Percentiles rank a stretch among this genome's conserved stretches.
Evolutionary conservation across 2,113 vertebrate species (phyloP).

Genomic region (Pyrgilauda ruficollis): DNA sequence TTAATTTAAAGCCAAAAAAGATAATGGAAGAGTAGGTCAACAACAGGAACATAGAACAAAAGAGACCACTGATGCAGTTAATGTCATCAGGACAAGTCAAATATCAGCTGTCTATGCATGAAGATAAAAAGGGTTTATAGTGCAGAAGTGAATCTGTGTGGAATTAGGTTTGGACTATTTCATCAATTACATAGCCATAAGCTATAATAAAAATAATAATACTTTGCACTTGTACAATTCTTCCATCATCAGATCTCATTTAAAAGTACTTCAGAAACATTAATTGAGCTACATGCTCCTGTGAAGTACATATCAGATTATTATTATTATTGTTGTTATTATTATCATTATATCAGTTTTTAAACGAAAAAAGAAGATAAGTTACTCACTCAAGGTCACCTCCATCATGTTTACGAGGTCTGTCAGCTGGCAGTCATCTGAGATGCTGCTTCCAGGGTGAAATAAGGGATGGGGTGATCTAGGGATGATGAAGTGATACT

Average conservation of each 20-base stretch:
- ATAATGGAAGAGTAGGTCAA: background rate
- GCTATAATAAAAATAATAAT: constrained; percentile 47
- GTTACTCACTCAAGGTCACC: background rate
- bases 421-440: background rate
- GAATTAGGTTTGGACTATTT: constrained; percentile 15
- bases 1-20: background rate
- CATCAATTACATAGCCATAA: constrained; percentile 4
- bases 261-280: background rate
- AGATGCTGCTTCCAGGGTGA: background rate
- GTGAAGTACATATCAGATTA: background rate
- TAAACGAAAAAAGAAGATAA: background rate
- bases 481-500: background rate
- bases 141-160: background rate
- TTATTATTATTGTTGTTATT: background rate
- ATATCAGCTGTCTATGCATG: background rate
- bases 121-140: constrained; percentile 4
- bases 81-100: background rate
- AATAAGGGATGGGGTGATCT: background rate
- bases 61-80: background rate
- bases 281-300: background rate
- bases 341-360: background rate
- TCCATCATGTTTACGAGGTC: background rate
- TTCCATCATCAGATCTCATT: constrained; percentile 15
- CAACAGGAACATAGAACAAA: background rate
- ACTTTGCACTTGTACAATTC: background rate